A percentile compares a stretch with the other conserved stretches of the same genome.
These are phyloP conservation scores for Hyposoter dolosus DNA, from an alignment of 2,888 invertebrate genomes.

Conservation along the genomic window DNA sequence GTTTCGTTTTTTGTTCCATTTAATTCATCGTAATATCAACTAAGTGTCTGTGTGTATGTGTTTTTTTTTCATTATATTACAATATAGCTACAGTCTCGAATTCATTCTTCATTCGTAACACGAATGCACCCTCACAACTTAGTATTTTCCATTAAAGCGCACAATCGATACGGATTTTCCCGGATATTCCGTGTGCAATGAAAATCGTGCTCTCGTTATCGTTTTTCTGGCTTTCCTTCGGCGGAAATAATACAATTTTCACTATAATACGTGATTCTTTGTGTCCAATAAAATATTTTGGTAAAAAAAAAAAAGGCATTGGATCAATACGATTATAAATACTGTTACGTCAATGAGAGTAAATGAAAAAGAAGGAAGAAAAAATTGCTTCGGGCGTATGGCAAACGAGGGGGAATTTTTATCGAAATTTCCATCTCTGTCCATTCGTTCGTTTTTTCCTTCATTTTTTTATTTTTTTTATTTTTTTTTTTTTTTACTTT, in stretches of 20 bases:
- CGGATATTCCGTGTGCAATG: slow-evolving; percentile 22
- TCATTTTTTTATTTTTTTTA: slow-evolving; percentile 33
- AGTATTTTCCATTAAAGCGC: slow-evolving; percentile 28
- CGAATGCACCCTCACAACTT: slow-evolving; percentile 59
- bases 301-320: slow-evolving; percentile 20
- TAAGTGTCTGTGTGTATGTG: slow-evolving; percentile 62
- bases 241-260: slow-evolving; percentile 45
- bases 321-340: slow-evolving; percentile 57
- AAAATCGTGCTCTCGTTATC: not conserved
- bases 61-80: slow-evolving; percentile 74
- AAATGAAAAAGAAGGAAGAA: slow-evolving; percentile 42
- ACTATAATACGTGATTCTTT: slow-evolving; percentile 42
- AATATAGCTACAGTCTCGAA: slow-evolving; percentile 74
- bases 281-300: slow-evolving; percentile 29
- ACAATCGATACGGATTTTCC: slow-evolving; percentile 33
- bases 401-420: slow-evolving; percentile 56
- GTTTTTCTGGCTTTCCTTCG: slow-evolving; percentile 8
- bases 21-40: slow-evolving; percentile 71
- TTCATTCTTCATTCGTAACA: slow-evolving; percentile 65
- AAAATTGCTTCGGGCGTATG: slow-evolving; percentile 34
- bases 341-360: slow-evolving; percentile 57
- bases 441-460: slow-evolving; percentile 58
- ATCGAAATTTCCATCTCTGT: slow-evolving; percentile 57
- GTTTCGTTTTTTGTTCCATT: slow-evolving; percentile 15
- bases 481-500: slow-evolving; percentile 4